Base-by-base conservation (phyloP, 2,113 vertebrate species). In the Brachirus orientalis region DNA sequence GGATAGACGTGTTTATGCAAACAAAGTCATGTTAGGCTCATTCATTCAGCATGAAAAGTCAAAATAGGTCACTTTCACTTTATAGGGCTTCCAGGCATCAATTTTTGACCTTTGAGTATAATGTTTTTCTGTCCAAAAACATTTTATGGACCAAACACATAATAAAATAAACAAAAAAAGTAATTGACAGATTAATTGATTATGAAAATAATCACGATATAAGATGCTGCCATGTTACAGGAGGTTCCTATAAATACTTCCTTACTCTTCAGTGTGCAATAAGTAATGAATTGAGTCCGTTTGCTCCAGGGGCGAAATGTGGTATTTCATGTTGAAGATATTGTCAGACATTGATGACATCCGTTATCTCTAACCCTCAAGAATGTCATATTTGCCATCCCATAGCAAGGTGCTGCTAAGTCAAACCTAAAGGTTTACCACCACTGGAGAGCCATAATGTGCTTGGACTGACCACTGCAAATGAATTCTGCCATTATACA, bases 1-100 rank as follows among this genome's bases (percentile, higher is more conserved):
- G 63, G 75, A 85, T 88, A 80, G 78, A 45, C 22, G 51, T 75
- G 72, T 84, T 86, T 83, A 71, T 74, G 70, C 72, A 88, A 87
- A 90, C 80, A 87, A 84, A 77, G 69, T 77, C 68, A 62, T 43
- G 16, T 80, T 75, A 75, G 28, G 28, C 47, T 80, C 56, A 74
- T 75, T 77, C 43, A 61, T 43, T 40, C 13, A 35, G 48, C 51
- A 69, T 56, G 61, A 56, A 63, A 62, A 38, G 16, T 18, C 13
- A 52, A 89, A 85, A 83, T 83, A 80, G 83, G 75, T 85, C 73
- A 79, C 70, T 72, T 76, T 17, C 38, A 44, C 58, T 61, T 47
- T 3, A 20, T 28, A 28, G 35, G 41, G 75, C 77, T 78, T 46
- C 46, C 33, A 68, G 54, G 65, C 75, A 52, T 81, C 57, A 83